Evolutionary conservation across 2,113 vertebrate species (phyloP), one percentile per base, ranked within the genome.

Genomic region (Grammomys dolichurus): DNA sequence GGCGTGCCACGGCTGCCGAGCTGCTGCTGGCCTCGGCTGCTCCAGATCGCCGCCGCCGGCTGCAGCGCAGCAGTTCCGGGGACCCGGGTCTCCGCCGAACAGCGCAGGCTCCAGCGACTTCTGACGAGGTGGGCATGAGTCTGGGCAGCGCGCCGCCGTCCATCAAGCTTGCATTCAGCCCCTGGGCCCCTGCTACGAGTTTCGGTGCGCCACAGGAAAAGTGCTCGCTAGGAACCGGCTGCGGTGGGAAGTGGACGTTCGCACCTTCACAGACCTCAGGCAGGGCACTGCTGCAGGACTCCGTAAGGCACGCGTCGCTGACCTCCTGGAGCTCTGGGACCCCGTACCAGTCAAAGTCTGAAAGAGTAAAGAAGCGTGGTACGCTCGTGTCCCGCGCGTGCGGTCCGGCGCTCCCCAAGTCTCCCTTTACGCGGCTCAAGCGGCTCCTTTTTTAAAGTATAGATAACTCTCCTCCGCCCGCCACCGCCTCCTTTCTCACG

Each of bases 31-130:
- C 97, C 98, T 96, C 99, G 0, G 77, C 13, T 0, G 91, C 10
- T n/a, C 91, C 85, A 0, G 90, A 81, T 51, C 98, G 99, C 94
- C 99, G 98, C 19, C 99, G 99, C 93, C 99, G 98, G 93, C 99
- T 99, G 98, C 99, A 99, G 93, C 99, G 99, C 94, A 99, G 98
- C 40, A 99, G 99, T 95, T 99, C 99, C 1, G 99, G 99, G 5
- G 99, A 99, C 67, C 98, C 97, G 73, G 99, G 98, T 98, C 99
- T 98, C 98, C 98, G 99, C 98, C 98, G 87, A 54, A 70, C 98
- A 98, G 98, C 98, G 98, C 98, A 93, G 96, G 91, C 98, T 98
- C 97, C 94, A 95, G 87, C 96, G 98, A 97, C 86, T 96, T 89
- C 81, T 11, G 91, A 96, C 97, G 98, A 97, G 95, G 78, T 6